Conservation (phyloP, 2,797 vertebrate genomes). For the Tachyglossus aculeatus region DNA sequence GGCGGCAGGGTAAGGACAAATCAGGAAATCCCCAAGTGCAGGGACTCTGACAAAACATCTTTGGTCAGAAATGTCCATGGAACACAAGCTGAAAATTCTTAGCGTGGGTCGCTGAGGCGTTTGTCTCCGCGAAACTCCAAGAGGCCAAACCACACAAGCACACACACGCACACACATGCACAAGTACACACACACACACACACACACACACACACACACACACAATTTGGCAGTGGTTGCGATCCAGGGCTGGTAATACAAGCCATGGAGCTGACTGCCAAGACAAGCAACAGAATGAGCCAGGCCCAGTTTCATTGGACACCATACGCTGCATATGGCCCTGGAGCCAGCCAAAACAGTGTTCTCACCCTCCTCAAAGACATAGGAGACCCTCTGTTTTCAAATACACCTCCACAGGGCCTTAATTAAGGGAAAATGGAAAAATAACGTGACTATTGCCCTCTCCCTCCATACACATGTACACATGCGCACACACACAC, state of each 20-base stretch:
- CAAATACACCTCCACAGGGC: slow-evolving; percentile 81
- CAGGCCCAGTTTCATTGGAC: slow-evolving; percentile 81
- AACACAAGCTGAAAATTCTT: slow-evolving; percentile 63
- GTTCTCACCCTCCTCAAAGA: slow-evolving; percentile 82
- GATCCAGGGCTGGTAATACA: slow-evolving; percentile 82
- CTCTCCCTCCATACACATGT: slow-evolving; percentile 39
- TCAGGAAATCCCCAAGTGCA: slow-evolving; percentile 5
- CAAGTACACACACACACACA: not conserved
- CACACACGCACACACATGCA: slow-evolving; percentile 13
- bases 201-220: slow-evolving; percentile 39
- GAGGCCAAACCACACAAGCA: slow-evolving; percentile 63
- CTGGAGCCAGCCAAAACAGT: slow-evolving; percentile 76
- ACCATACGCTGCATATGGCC: slow-evolving; percentile 80
- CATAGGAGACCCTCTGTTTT: slow-evolving; percentile 84
- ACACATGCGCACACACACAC: slow-evolving; percentile 14
- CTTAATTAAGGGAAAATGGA: slow-evolving; percentile 81
- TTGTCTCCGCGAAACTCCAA: slow-evolving; percentile 69
- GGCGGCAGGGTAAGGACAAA: slow-evolving; percentile 13
- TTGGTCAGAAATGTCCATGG: slow-evolving; percentile 24
- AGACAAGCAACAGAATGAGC: slow-evolving; percentile 81
- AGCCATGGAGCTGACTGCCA: slow-evolving; percentile 77
- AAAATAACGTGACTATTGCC: slow-evolving; percentile 71
- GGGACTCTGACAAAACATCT: slow-evolving; percentile 22
- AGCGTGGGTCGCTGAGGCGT: slow-evolving; percentile 64
- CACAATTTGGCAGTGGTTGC: slow-evolving; percentile 75